Base-by-base conservation (phyloP, 2,888 invertebrate genomes). In the Cotesia congregata region DNA sequence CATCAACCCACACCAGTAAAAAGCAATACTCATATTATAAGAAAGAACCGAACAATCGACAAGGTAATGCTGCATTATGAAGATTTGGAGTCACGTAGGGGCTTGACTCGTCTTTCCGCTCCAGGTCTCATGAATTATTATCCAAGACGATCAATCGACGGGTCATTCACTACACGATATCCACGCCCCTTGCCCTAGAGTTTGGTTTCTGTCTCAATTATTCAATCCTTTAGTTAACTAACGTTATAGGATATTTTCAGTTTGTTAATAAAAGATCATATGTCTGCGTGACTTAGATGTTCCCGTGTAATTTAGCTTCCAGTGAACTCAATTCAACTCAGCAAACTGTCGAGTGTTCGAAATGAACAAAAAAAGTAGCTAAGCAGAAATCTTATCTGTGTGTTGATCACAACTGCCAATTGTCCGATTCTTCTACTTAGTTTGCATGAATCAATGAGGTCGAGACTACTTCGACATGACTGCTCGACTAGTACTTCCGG, bases 221-320 rank as follows among this genome's bases (percentile, higher is more conserved):
- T 80, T 79, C 79, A 80, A 68, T 69, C 40, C 75, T 74, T 79
- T 75, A 71, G 64, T 74, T 68, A n/a, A 39, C 62, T 74, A 75
- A 69, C 74, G 73, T 72, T 60, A 50, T 41, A 62, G 50, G 72
- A 65, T 65, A 71, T 76, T 79, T 76, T 73, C 62, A 64, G 62
- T 50, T 64, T 68, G 73, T 74, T 71, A 78, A 77, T 79, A 77
- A 72, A 67, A 62, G 50, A 78, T 76, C 15, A 40, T 20, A 30
- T 40, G 40, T 75, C 62, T 76, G 78, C 69, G 62, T 61, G 17
- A 72, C 72, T 75, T 17, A 41, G 65, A 40, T 50, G 74, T 72
- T 65, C 74, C 71, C 71, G 67, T 67, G 39, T 67, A 72, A 72
- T 79, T 73, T 69, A 75, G 12, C 41, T 60, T 50, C 68, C 7